Evolutionary conservation across 23 tunicate genomes (phyloP).

Genomic region (Ascidia mentula): DNA sequence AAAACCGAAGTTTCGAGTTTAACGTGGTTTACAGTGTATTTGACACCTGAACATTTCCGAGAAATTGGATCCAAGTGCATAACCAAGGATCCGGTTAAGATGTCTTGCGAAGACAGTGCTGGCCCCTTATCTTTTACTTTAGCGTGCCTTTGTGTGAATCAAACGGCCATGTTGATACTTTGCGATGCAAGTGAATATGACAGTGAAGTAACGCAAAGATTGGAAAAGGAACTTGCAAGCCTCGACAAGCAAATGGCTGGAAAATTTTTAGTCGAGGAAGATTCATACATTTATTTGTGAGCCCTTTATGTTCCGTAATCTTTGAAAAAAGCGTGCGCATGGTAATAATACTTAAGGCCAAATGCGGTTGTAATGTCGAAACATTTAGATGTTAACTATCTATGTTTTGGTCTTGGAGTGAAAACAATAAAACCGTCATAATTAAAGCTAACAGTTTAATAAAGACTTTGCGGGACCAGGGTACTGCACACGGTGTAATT

Average conservation of each 20-base stretch:
- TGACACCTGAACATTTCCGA: background rate
- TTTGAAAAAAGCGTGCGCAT: too few relatives aligned
- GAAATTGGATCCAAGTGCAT: background rate
- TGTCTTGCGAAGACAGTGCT: background rate
- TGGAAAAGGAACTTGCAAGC: background rate
- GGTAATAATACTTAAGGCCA: too few relatives aligned
- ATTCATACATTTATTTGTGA: too few relatives aligned
- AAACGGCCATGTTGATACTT: background rate
- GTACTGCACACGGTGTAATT: too few relatives aligned
- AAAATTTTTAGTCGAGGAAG: background rate
- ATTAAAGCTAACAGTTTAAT: too few relatives aligned
- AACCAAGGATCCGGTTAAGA: background rate
- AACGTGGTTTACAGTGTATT: background rate
- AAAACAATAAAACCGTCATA: too few relatives aligned
- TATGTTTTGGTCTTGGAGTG: too few relatives aligned
- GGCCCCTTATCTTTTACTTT: background rate
- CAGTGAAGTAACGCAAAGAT: background rate
- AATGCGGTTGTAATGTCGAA: too few relatives aligned
- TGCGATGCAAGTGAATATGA: background rate
- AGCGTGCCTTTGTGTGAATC: background rate
- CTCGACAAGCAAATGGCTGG: background rate
- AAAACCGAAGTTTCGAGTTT: slow-evolving; percentile 20
- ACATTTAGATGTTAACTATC: too few relatives aligned
- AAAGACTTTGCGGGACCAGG: too few relatives aligned
- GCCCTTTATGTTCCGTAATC: too few relatives aligned